Base-by-base conservation (phyloP, 2,113 vertebrate species). In the Paratilapia polleni region DNA sequence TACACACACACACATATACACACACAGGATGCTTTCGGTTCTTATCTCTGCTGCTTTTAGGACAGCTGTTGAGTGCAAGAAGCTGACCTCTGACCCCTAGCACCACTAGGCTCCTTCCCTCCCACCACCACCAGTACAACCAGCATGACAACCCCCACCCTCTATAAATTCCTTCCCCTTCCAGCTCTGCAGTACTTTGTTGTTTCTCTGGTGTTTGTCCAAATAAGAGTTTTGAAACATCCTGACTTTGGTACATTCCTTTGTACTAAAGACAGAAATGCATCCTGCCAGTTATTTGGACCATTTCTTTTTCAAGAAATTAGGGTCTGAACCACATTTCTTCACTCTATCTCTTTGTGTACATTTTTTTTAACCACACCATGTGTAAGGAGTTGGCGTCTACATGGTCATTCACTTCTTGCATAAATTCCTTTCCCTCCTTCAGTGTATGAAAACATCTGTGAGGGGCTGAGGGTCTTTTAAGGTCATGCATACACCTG, bases 11-110 rank as follows among this genome's bases (percentile, higher is more conserved):
- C 66, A 94, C 91, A 95, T 93, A 52, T 26, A 83, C 91, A 78
- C 85, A 91, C 95, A 92, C 93, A 96, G 97, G 97, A 97, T 97
- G 96, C 97, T 96, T 96, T 96, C 94, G 93, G 93, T 6, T 76
- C 96, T 97, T 97, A 97, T 97, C 96, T 96, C 43, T 81, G 82
- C 95, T 91, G 96, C 94, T 95, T 94, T 96, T 94, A 95, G 96
- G 95, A 96, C 95, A 96, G 96, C 96, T 95, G 95, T 96, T 97
- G 96, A 95, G 95, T 97, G 96, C 96, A 96, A 95, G 95, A 92
- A 78, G 93, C 92, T 95, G 96, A 97, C 96, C 96, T 96, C 91
- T 97, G 96, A 97, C 96, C 95, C 88, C 90, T 41, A 68, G 77
- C 88, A 76, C 89, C 77, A 79, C 92, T 80, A 86, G 84, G 66